Evolutionary conservation across 2,797 vertebrate species (phyloP).

Genomic region (Rhinella marina): DNA sequence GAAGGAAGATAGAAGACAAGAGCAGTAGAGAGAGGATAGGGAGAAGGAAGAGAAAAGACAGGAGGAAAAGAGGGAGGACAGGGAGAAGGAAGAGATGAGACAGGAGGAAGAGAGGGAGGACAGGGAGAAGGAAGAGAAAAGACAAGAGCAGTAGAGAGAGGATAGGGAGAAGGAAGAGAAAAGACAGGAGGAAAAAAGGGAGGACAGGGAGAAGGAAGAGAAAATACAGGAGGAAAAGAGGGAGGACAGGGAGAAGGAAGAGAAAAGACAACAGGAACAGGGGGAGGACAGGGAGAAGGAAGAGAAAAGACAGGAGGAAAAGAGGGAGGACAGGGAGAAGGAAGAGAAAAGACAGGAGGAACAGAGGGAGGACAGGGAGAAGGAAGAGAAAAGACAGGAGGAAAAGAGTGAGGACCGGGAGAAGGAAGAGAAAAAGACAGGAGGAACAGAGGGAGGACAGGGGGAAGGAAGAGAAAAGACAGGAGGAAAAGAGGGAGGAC

Average conservation of each 20-base stretch:
- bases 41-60: background rate
- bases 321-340: background rate
- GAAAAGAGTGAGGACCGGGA: fast-evolving
- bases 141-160: too few species aligned
- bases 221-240: background rate
- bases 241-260: background rate
- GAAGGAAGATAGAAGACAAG: background rate
- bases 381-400: background rate
- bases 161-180: background rate
- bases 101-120: background rate
- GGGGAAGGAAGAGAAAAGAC: background rate
- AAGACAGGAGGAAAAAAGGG: background rate
- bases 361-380: background rate
- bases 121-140: background rate
- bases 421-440: too few species aligned
- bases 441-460: too few species aligned
- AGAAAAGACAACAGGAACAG: too few species aligned
- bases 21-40: background rate
- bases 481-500: background rate
- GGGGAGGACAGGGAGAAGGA: background rate
- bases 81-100: background rate
- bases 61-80: background rate
- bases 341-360: background rate
- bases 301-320: background rate
- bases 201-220: too few species aligned